Base-by-base conservation (phyloP, 2,888 invertebrate genomes). In the Tachystola acroxantha region DNA sequence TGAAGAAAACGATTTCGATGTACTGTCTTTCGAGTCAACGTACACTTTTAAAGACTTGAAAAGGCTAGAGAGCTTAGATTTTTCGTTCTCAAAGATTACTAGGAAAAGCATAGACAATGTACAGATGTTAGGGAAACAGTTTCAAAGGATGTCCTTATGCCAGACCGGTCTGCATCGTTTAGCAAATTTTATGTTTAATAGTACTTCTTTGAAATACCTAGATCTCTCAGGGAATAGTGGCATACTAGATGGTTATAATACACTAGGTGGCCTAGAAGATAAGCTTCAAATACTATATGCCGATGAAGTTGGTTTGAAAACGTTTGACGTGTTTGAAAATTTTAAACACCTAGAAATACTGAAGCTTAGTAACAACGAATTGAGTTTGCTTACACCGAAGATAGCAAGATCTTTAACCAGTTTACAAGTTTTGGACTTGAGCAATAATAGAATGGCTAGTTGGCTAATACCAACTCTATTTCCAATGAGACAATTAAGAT, bases 151-250 rank as follows among this genome's bases (percentile, higher is more conserved):
- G 0, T 84, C 84, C 0, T 1, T 81, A 1, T 90, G 91, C 40
- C 67, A 82, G 9, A 74, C 88, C 0, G 72, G 73, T 0, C 46
- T 90, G 6, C 60, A 65, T 0, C 55, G 57, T 24, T 51, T 89
- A 0, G 53, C 64, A 4, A 55, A 64, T 2, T 51, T 58, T 0
- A 50, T 81, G 1, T 89, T 91, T 32, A 63, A 57, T 2, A 64
- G 64, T 0, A 88, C 85, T 0, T 64, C 69, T 0, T 37, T 91
- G 0, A 74, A 67, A 37, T 57, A 66, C 14, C 53, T 91, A 2
- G 91, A 91, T 44, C 25, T 91, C n/a, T 89, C 90, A 0, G 84
- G 88, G 0, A 91, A 91, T 48, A 57, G 56, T 0, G 78, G 76
- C 0, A 65, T 88, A 1, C 36, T 84, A 0, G 54, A 69, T 2